phyloP scores from a whole-genome alignment of 2,888 invertebrate genomes.

The Spodoptera littoralis region DNA sequence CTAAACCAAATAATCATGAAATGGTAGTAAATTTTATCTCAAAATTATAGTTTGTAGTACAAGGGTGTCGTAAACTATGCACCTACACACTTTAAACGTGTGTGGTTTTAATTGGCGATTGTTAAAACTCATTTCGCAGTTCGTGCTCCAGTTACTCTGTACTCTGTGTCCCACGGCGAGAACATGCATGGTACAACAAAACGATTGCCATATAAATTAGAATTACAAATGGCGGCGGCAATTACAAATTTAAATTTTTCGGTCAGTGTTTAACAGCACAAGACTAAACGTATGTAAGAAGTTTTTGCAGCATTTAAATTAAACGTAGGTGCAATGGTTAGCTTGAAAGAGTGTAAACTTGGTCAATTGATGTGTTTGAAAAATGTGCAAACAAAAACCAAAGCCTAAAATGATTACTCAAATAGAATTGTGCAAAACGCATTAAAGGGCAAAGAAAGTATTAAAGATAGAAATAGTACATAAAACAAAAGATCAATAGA shows the following conservation, averaged over 20 bases:
- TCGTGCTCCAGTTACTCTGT: not conserved
- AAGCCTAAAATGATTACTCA: not conserved
- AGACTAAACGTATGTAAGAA: constrained; percentile 40
- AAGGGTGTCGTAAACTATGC: too few species aligned
- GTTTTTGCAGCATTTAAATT: constrained; percentile 29
- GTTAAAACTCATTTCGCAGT: not conserved
- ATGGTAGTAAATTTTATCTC: too few species aligned
- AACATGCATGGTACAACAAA: constrained; percentile 22
- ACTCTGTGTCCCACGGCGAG: constrained; percentile 1
- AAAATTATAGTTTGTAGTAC: too few species aligned
- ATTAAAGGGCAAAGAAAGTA: constrained; percentile 18
- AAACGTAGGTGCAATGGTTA: constrained; percentile 2
- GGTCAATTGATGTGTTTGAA: too few species aligned
- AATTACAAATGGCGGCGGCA: constrained; percentile 40
- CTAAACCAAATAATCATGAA: too few species aligned
- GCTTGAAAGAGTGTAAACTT: too few species aligned
- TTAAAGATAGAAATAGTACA: constrained; percentile 13
- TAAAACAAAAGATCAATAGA: constrained; percentile 44
- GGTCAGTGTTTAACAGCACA: constrained; percentile 46
- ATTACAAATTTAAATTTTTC: constrained; percentile 13
- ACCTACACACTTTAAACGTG: too few species aligned
- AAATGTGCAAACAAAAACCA: too few species aligned
- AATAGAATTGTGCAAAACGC: not conserved
- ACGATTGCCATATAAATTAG: constrained; percentile 28
- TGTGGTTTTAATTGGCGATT: not conserved